These are phyloP conservation scores for Galbula dea DNA, from an alignment of 2,113 vertebrate genomes.

Conservation along the genomic window DNA sequence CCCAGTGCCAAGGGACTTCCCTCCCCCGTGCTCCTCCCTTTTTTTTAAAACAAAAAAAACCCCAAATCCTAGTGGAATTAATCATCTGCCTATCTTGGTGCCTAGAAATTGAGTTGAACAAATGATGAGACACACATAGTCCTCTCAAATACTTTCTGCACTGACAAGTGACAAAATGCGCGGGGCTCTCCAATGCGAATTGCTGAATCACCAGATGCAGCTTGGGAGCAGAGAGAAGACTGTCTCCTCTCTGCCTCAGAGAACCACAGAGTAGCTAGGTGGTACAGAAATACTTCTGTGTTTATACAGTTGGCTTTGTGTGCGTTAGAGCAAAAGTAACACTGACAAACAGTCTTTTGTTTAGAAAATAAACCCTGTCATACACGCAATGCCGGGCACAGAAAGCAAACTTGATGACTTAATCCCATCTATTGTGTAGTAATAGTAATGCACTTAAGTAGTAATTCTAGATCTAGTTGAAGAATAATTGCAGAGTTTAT, in stretches of 20 bases:
- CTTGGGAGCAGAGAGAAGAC: not conserved
- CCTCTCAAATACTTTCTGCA: not conserved
- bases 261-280: not conserved
- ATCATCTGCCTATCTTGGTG: slow-evolving; percentile 61
- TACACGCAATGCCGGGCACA: not conserved
- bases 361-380: slow-evolving; percentile 45
- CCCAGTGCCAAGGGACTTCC: not conserved
- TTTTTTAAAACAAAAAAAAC: not conserved
- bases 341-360: slow-evolving; percentile 54
- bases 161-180: not conserved
- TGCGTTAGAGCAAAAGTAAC: slow-evolving; percentile 29
- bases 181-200: not conserved
- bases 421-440: slow-evolving; percentile 31
- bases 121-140: not conserved
- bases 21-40: not conserved
- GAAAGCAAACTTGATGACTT: slow-evolving; percentile 45
- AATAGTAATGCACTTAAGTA: slow-evolving; percentile 25
- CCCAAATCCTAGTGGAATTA: not conserved
- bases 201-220: not conserved
- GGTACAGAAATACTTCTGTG: not conserved
- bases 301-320: not conserved
- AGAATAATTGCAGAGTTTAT: slow-evolving; percentile 19
- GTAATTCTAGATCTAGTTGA: not conserved
- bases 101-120: slow-evolving; percentile 14
- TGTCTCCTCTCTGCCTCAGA: not conserved